Percentiles rank a stretch among this genome's conserved stretches.
Evolutionary conservation across 2,888 invertebrate species (phyloP).

Genomic region (Andrena marginata): DNA sequence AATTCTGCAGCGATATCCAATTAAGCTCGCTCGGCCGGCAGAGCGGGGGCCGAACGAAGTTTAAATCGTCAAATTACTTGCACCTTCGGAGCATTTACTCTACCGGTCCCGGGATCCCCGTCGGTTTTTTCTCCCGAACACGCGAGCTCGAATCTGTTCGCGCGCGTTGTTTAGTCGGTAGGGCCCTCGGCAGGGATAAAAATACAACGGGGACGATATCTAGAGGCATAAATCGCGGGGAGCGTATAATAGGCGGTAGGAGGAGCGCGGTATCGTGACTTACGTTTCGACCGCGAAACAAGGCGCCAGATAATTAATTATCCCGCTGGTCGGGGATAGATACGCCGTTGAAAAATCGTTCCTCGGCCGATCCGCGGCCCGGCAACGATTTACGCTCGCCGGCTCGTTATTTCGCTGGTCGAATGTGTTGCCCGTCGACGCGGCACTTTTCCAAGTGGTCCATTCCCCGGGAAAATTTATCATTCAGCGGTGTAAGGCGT

Average conservation of each 20-base stretch:
- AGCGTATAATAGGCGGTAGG: conserved; percentile 56
- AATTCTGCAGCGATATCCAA: not conserved
- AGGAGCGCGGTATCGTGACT: conserved; percentile 59
- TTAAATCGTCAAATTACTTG: not conserved
- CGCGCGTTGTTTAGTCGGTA: not conserved
- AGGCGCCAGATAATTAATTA: conserved; percentile 60
- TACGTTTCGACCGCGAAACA: conserved; percentile 58
- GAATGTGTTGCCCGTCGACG: not conserved
- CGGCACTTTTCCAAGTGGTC: not conserved
- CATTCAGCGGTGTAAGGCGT: not conserved
- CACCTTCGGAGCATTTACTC: no score
- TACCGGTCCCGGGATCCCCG: no score
- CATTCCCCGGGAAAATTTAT: not conserved
- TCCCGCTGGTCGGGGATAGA: conserved; percentile 49
- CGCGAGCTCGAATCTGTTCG: not conserved
- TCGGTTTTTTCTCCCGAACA: not conserved
- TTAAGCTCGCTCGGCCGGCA: not conserved
- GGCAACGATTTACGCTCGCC: conserved; percentile 48
- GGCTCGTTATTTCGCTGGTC: conserved; percentile 44
- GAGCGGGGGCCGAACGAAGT: not conserved
- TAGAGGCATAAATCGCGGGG: conserved; percentile 51
- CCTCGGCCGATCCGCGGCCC: conserved; percentile 27
- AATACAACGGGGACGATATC: conserved; percentile 42
- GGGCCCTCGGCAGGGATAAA: conserved; percentile 7
- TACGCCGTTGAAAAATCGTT: conserved; percentile 62